Evolutionary conservation across 1,140 invertebrate species (phyloP).

Genomic region (Trinorchestia longiramus): DNA sequence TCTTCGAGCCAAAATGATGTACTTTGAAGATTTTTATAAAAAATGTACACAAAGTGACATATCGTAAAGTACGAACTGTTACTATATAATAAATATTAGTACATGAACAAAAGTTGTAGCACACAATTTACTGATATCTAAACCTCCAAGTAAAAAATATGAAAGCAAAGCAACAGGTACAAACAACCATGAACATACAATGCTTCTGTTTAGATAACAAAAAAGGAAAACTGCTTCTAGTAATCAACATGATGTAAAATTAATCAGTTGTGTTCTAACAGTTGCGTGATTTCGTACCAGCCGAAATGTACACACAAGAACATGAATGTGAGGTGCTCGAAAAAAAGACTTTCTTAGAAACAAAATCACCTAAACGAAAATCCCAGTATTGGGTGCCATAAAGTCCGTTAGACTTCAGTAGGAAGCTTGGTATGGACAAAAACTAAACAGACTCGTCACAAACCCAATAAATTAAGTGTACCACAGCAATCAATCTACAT

Average conservation of each 20-base stretch:
- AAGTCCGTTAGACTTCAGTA: background rate
- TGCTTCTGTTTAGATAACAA: too few relatives aligned
- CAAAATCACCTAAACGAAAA: background rate
- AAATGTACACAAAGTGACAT: background rate
- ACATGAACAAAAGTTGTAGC: too few relatives aligned
- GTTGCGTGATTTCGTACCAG: too few relatives aligned
- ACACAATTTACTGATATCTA: too few relatives aligned
- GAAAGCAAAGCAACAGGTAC: too few relatives aligned
- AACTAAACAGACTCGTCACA: background rate
- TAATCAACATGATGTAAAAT: too few relatives aligned
- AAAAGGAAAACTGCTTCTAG: too few relatives aligned
- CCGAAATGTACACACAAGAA: background rate
- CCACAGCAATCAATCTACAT: background rate
- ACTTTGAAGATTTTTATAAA: background rate
- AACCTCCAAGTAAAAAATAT: too few relatives aligned
- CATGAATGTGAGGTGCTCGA: background rate
- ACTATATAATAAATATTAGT: background rate
- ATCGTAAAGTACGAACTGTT: background rate
- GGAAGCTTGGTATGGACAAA: background rate
- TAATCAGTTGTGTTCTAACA: too few relatives aligned
- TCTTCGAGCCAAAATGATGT: background rate
- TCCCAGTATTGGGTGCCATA: background rate
- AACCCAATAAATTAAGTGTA: background rate
- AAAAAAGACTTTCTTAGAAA: background rate
- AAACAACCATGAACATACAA: too few relatives aligned